A percentile compares a stretch with the other conserved stretches of the same genome.
These are phyloP conservation scores for Lasius fuliginosus DNA, from an alignment of 2,888 invertebrate species.

Conservation along the genomic window DNA sequence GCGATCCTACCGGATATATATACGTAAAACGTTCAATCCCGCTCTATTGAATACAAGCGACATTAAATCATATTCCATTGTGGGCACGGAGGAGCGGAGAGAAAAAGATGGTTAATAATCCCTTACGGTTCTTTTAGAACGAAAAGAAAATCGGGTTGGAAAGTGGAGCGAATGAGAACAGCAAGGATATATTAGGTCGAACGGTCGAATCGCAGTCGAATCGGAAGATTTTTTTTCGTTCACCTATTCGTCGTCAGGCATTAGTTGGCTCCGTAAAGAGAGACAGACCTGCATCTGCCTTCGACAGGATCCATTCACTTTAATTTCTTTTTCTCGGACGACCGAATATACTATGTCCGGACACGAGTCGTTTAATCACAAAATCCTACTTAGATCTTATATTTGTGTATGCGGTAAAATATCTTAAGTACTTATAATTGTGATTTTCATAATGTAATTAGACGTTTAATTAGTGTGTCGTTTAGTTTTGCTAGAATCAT, in stretches of 20 bases:
- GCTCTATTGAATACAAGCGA: constrained; percentile 76
- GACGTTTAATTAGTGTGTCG: neutral
- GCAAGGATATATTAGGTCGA: constrained; percentile 74
- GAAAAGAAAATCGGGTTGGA: constrained; percentile 71
- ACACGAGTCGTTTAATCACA: constrained; percentile 25
- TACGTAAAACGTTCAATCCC: constrained; percentile 73
- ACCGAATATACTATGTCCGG: neutral
- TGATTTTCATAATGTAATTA: neutral
- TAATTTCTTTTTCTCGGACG: constrained; percentile 63
- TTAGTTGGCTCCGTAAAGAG: constrained; percentile 66
- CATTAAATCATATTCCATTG: constrained; percentile 82
- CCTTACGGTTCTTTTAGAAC: constrained; percentile 72
- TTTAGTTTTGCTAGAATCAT: neutral
- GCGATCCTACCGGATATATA: constrained; percentile 66
- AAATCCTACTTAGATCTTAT: neutral
- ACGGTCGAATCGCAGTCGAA: constrained; percentile 68
- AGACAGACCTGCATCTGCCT: constrained; percentile 56
- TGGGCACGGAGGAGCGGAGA: constrained; percentile 67
- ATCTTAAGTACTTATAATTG: neutral
- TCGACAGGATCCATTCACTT: constrained; percentile 64
- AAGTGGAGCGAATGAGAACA: constrained; percentile 66
- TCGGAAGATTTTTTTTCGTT: constrained; percentile 68
- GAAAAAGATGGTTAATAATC: constrained; percentile 77
- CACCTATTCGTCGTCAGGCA: constrained; percentile 49
- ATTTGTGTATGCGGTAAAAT: neutral